Evolutionary conservation across 2,888 invertebrate species (phyloP).

Genomic region (Suillia variegata): DNA sequence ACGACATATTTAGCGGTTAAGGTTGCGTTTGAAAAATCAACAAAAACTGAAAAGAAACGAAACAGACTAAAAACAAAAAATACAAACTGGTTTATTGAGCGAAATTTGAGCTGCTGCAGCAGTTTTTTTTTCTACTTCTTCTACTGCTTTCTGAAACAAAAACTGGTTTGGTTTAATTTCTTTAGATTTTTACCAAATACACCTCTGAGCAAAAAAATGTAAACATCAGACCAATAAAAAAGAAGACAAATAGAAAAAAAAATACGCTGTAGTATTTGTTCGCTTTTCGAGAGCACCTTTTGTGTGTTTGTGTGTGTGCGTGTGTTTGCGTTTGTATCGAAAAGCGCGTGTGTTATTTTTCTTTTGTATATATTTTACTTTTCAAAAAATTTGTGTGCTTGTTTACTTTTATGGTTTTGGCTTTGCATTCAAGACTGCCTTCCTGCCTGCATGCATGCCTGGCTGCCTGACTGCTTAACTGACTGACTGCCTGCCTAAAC

Average conservation of each 20-base stretch:
- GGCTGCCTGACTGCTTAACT: too few species aligned
- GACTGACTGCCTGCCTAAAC: too few species aligned
- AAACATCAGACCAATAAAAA: neutral
- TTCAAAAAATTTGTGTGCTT: neutral
- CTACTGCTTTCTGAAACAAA: constrained; percentile 1
- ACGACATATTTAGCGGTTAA: constrained; percentile 30
- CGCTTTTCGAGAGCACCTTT: constrained; percentile 8
- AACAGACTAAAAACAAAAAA: constrained; percentile 9
- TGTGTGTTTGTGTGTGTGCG: neutral
- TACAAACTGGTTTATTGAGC: constrained; percentile 3
- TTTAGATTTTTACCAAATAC: neutral
- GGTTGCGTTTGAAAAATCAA: constrained; percentile 33
- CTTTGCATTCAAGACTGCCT: too few species aligned
- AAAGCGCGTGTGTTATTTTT: neutral
- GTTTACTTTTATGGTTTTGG: neutral
- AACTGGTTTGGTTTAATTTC: neutral
- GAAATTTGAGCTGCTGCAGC: constrained; percentile 5
- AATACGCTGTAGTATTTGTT: constrained; percentile 9
- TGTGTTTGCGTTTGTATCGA: neutral
- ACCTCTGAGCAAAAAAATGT: neutral
- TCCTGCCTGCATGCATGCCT: too few species aligned
- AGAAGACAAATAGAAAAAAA: too few species aligned
- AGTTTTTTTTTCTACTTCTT: neutral
- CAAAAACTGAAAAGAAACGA: constrained; percentile 21
- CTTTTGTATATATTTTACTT: neutral